Evolutionary conservation across 2,888 invertebrate species (phyloP).

Genomic region (Fabriciana adippe): DNA sequence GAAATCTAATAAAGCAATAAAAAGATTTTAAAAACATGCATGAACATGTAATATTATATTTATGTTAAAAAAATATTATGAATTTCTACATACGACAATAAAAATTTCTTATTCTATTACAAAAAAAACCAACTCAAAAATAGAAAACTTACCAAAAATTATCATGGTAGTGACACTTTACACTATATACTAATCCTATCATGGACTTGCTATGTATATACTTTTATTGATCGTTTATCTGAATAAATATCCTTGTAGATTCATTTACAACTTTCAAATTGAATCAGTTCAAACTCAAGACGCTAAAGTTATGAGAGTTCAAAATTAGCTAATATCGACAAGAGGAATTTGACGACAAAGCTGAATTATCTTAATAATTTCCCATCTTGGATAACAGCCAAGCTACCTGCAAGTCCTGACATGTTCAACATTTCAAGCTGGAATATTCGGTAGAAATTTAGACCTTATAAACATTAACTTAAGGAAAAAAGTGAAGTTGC

Average conservation of each 20-base stretch:
- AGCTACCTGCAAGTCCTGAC: conserved; percentile 10
- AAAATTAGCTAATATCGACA: conserved; percentile 20
- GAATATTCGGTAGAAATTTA: conserved; percentile 1
- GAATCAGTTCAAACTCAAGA: conserved; percentile 6
- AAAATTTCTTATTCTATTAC: too few species aligned
- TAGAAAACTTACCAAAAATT: too few species aligned
- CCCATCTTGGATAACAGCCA: conserved; percentile 15
- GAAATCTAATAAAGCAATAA: too few species aligned
- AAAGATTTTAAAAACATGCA: too few species aligned
- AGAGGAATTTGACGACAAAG: background rate
- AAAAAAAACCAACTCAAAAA: too few species aligned
- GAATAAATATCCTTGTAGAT: background rate
- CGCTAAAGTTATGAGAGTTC: conserved; percentile 13
- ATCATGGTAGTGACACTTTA: too few species aligned
- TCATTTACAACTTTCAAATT: conserved; percentile 22
- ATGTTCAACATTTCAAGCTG: conserved; percentile 3
- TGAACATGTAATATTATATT: too few species aligned
- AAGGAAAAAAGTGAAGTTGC: background rate
- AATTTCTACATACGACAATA: too few species aligned
- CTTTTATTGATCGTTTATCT: background rate
- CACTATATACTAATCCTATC: too few species aligned
- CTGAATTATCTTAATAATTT: conserved; percentile 17
- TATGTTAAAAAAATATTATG: too few species aligned
- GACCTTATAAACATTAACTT: conserved; percentile 1
- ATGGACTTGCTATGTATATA: too few species aligned